Evolutionary conservation across 1,140 invertebrate genomes (phyloP).

Genomic region (Drosophila sechellia): DNA sequence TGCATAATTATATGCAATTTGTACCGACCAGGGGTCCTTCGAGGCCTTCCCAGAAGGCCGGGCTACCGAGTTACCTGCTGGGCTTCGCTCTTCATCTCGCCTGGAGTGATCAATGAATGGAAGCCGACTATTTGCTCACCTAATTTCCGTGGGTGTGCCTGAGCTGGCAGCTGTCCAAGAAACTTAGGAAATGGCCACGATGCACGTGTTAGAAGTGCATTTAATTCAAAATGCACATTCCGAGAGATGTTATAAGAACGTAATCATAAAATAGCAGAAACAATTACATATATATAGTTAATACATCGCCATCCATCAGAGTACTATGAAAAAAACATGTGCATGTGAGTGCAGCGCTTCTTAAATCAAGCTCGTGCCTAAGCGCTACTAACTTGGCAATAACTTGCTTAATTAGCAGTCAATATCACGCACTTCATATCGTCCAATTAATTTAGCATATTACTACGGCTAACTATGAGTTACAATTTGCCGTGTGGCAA

Average conservation of each 20-base stretch:
- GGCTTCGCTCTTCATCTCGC: neutral
- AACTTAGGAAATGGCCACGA: neutral
- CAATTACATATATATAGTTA: no score
- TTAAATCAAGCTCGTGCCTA: constrained; percentile 47
- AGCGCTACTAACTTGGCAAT: constrained; percentile 61
- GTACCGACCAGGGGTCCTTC: constrained; percentile 15
- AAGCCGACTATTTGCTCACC: constrained; percentile 41
- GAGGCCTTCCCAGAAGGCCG: constrained; percentile 54
- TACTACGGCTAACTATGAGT: constrained; percentile 65
- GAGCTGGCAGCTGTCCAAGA: constrained; percentile 27
- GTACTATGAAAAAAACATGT: neutral
- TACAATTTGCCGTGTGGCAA: constrained; percentile 46
- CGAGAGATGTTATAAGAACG: neutral
- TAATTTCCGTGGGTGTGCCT: constrained; percentile 32
- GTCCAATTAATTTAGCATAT: constrained; percentile 83
- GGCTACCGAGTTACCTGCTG: constrained; percentile 61
- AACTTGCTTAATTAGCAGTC: constrained; percentile 79
- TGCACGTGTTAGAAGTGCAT: constrained; percentile 15
- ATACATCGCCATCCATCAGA: neutral
- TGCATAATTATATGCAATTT: constrained; percentile 83
- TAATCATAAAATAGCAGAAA: neutral
- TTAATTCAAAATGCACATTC: neutral
- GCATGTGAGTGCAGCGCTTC: neutral
- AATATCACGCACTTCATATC: constrained; percentile 81
- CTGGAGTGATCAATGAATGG: constrained; percentile 37